Evolutionary conservation across 2,113 vertebrate species (phyloP).

Genomic region (Alaudala cheleensis): DNA sequence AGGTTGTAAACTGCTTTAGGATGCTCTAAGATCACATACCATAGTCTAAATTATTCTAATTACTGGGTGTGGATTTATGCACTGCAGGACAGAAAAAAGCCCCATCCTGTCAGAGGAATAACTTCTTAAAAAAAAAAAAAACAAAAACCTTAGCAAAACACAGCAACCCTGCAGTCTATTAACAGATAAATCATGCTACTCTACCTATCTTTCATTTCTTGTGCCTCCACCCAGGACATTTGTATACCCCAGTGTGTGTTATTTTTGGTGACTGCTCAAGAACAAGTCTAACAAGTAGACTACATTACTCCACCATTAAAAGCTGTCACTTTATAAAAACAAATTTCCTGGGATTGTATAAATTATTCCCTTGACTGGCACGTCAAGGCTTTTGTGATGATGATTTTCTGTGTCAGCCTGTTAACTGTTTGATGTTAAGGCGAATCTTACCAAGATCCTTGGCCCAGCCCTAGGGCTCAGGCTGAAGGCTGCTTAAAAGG

Average conservation of each 20-base stretch:
- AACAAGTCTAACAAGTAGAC: constrained; percentile 1
- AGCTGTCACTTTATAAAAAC: constrained; percentile 6
- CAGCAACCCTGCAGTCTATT: neutral
- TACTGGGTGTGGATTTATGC: neutral
- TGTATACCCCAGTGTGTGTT: neutral
- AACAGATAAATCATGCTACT: neutral
- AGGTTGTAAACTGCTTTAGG: neutral
- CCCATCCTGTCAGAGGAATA: neutral
- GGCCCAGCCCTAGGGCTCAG: neutral
- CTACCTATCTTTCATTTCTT: neutral
- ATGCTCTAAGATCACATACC: neutral
- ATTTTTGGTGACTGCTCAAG: neutral
- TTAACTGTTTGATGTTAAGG: neutral
- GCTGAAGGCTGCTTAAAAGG: neutral
- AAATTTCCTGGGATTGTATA: neutral
- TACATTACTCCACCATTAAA: constrained; percentile 22
- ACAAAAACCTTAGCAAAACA: neutral
- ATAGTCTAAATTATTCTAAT: neutral
- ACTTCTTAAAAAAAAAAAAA: neutral
- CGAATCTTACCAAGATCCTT: neutral
- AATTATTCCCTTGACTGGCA: neutral
- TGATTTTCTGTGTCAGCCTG: neutral
- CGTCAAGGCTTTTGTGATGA: neutral
- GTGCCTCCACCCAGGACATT: neutral
- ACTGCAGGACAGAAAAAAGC: neutral